Evolutionary conservation across 2,113 vertebrate species (phyloP).

Genomic region (Anser brachyrhynchus): DNA sequence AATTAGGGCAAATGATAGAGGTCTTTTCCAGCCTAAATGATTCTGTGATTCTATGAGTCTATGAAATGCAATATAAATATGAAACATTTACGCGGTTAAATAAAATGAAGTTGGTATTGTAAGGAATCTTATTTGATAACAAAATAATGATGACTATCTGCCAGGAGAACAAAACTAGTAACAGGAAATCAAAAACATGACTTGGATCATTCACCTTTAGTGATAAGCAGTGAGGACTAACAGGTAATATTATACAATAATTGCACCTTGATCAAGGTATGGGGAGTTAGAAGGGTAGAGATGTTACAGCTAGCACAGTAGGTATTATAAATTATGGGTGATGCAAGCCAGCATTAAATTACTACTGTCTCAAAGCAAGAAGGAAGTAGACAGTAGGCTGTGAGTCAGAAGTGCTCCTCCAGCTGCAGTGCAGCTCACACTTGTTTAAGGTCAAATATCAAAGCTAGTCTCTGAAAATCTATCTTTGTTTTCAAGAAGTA

Average conservation of each 20-base stretch:
- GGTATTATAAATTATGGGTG: neutral
- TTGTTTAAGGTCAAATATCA: constrained; percentile 45
- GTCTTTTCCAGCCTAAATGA: too few species aligned
- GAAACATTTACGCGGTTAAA: neutral
- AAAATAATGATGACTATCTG: neutral
- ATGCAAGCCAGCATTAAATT: neutral
- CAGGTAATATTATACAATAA: neutral
- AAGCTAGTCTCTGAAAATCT: neutral
- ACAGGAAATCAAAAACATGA: neutral
- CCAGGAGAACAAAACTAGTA: neutral
- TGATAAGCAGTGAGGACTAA: neutral
- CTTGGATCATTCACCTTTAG: neutral
- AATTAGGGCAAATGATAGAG: neutral
- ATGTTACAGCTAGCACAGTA: neutral
- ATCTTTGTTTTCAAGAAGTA: neutral
- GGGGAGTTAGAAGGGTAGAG: neutral
- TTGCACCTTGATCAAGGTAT: neutral
- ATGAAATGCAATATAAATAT: neutral
- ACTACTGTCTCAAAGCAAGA: neutral
- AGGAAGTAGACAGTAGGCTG: constrained; percentile 11
- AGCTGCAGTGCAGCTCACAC: constrained; percentile 19
- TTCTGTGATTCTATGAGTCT: neutral
- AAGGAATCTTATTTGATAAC: neutral
- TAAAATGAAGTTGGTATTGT: neutral
- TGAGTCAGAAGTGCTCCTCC: constrained; percentile 9